Conservation (phyloP, 2,888 invertebrate genomes). For the Apotomis turbidana region DNA sequence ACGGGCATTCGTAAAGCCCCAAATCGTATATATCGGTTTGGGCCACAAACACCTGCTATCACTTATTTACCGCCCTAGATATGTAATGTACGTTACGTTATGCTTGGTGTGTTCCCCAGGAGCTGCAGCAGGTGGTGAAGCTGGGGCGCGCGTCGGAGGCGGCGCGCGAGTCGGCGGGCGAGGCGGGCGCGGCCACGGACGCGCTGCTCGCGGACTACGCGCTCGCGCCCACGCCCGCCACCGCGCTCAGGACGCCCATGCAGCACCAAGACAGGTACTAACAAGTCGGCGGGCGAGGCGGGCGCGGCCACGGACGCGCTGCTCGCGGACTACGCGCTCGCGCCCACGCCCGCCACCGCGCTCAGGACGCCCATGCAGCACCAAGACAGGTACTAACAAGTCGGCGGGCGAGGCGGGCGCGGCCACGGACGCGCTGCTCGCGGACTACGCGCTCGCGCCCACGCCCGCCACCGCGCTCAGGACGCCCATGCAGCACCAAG, state of each 20-base stretch:
- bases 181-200: slow-evolving; percentile 89
- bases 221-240: slow-evolving; percentile 86
- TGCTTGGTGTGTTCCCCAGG: slow-evolving; percentile 67
- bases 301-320: background rate
- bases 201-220: slow-evolving; percentile 93
- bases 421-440: slow-evolving; percentile 91
- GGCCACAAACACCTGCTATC: too few species aligned
- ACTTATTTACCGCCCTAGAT: too few species aligned
- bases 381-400: too few species aligned
- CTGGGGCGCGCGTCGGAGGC: slow-evolving; percentile 95
- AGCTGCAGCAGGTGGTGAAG: slow-evolving; percentile 95
- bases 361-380: background rate
- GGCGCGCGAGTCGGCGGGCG: slow-evolving; percentile 94
- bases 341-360: background rate
- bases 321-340: too few species aligned
- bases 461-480: slow-evolving; percentile 85
- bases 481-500: too few species aligned
- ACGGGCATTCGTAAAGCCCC: too few species aligned
- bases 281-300: background rate
- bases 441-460: slow-evolving; percentile 91
- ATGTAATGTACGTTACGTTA: too few species aligned
- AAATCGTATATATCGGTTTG: too few species aligned
- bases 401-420: slow-evolving; percentile 74
- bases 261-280: slow-evolving; percentile 87
- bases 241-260: slow-evolving; percentile 92